Conservation (phyloP, 2,113 vertebrate genomes). For the Rhineura floridana region DNA sequence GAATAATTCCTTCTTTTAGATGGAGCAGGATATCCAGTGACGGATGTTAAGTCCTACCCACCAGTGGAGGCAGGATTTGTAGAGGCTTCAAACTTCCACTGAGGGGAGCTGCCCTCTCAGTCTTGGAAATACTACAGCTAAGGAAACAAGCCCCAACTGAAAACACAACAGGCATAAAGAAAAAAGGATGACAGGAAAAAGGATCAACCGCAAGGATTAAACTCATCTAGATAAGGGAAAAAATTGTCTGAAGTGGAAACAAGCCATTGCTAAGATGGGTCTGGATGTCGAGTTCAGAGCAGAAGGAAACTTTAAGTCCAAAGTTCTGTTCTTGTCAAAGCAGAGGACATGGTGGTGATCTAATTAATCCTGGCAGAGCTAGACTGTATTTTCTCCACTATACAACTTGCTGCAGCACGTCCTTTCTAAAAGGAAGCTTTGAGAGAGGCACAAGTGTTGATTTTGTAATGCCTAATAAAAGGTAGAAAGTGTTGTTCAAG, state of each 20-base stretch:
- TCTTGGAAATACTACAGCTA: neutral
- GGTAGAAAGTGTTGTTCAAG: neutral
- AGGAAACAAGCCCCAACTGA: neutral
- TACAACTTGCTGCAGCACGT: neutral
- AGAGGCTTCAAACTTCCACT: neutral
- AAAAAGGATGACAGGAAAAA: neutral
- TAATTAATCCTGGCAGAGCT: neutral
- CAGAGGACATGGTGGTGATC: neutral
- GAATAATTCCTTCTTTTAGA: neutral
- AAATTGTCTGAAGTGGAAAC: neutral
- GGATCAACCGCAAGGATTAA: neutral
- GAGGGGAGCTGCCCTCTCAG: neutral
- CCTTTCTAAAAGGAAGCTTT: neutral
- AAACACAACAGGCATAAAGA: neutral
- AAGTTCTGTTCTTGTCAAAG: neutral
- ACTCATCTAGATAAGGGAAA: neutral
- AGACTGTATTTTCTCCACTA: neutral
- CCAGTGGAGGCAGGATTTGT: neutral
- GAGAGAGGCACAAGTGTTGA: neutral
- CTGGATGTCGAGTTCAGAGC: neutral
- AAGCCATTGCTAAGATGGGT: too few relatives aligned
- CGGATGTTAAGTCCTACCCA: neutral
- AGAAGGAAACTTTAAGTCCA: neutral
- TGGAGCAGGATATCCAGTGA: neutral
- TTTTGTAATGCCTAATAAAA: neutral